Base-by-base conservation (phyloP, 2,113 vertebrate genomes). In the Prinia subflava region DNA sequence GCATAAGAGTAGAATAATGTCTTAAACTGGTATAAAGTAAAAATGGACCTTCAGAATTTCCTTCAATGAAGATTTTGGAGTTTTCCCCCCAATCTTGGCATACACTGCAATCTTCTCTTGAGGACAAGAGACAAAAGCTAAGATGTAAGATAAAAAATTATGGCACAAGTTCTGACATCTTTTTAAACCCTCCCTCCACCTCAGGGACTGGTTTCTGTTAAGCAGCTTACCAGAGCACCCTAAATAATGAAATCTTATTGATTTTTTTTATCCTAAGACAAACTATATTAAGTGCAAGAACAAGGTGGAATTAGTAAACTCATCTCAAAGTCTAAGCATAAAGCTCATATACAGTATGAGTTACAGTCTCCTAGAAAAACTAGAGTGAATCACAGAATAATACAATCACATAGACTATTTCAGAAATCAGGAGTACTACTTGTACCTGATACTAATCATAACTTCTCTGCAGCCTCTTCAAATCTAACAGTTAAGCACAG, bases 21-120 rank as follows among this genome's bases (percentile, higher is more conserved):
- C 37, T 60, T 73, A 82, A 82, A 39, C 2, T n/a, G 2, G 1
- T 59, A n/a, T 28, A 59, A 93, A 20, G 15, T 56, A 47, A 63
- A 75, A 57, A 8, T 33, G 5, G 6, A 15, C 27, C 7, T 70
- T 50, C 13, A 63, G 49, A 73, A 76, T 83, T 91, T 82, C 11
- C 19, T 89, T 70, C 5, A 4, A 11, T 62, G 28, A 71, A 84
- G 81, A 31, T 2, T 30, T 35, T 28, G 10, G 15, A 4, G 1
- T 13, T 87, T 68, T 25, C 0, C 6, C 4, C 9, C 4, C 22
- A 49, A 0, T 15, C 33, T 46, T 22, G 4, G 5, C 7, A 47
- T 8, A 9, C 35, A 49, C 7, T 81, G n/a, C 87, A 74, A 67
- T n/a, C 2, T n/a, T 77, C 7, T 44, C 15, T 64, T 31, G 22